A percentile compares a stretch with the other conserved stretches of the same genome.
phyloP scores from a whole-genome alignment of 2,113 vertebrate species.

The Corvus moneduloides region DNA sequence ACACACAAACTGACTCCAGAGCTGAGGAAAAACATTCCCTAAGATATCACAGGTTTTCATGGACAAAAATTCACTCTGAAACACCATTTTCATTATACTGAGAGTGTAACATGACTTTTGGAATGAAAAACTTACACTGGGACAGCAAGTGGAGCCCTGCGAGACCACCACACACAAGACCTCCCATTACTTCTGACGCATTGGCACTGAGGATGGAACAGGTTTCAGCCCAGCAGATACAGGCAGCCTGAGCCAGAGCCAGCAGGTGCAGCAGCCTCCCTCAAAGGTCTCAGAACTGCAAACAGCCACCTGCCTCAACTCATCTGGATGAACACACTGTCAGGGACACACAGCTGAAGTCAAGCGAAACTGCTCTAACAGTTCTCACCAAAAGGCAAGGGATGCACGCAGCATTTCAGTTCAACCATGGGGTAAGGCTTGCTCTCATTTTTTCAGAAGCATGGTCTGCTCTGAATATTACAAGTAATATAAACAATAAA shows the following conservation, averaged over 20 bases:
- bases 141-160: background rate
- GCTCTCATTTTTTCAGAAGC: background rate
- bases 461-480: background rate
- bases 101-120: background rate
- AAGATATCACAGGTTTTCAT: background rate
- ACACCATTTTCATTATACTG: background rate
- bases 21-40: background rate
- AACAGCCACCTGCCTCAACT: background rate
- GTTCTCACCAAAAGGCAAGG: background rate
- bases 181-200: background rate
- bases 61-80: background rate
- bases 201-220: background rate
- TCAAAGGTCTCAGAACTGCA: background rate
- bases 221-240: background rate
- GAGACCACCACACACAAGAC: background rate
- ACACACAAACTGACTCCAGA: background rate
- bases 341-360: background rate
- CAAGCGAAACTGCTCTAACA: background rate
- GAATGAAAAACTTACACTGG: background rate
- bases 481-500: background rate
- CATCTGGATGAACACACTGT: background rate
- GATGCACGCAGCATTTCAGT: fast-evolving
- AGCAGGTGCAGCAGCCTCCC: background rate
- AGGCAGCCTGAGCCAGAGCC: background rate
- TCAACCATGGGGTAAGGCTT: background rate